These are phyloP conservation scores for Tokudaia tokunoshimensis DNA, from an alignment of 2,797 vertebrate genomes.

Conservation along the genomic window DNA sequence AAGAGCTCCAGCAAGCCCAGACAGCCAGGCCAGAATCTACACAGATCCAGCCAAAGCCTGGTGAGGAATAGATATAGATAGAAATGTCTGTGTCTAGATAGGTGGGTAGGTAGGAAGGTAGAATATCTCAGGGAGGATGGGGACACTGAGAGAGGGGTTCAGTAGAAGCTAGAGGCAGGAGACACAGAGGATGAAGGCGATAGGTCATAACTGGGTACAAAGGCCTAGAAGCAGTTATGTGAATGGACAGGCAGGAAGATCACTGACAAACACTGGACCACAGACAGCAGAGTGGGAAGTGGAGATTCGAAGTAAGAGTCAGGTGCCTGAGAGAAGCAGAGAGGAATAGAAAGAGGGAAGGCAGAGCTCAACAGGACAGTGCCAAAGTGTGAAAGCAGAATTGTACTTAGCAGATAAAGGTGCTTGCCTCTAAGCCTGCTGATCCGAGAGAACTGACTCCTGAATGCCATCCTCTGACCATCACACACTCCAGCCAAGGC, in stretches of 20 bases:
- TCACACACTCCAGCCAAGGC: not conserved
- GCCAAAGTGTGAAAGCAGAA: not conserved
- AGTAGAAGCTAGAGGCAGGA: not conserved
- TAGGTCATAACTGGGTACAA: not conserved
- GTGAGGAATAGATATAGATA: conserved; percentile 72
- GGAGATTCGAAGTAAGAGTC: not conserved
- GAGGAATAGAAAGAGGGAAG: not conserved
- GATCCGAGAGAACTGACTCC: not conserved
- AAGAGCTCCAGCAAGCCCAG: conserved; percentile 84
- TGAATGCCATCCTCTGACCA: not conserved
- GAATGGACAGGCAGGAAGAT: not conserved
- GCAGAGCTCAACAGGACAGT: not conserved
- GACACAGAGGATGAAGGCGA: not conserved
- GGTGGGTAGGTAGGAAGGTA: no score
- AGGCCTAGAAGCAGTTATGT: not conserved
- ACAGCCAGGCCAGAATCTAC: conserved; percentile 77
- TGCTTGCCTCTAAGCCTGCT: not conserved
- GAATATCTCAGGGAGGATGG: not conserved
- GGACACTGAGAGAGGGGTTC: not conserved
- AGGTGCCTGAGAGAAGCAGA: not conserved
- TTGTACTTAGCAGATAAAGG: no score
- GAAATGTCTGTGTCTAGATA: not conserved
- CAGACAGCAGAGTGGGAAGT: not conserved
- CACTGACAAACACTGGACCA: not conserved
- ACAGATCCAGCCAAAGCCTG: conserved; percentile 87